Conservation (phyloP, 2,888 invertebrate genomes). For the Andrena bicolor region DNA sequence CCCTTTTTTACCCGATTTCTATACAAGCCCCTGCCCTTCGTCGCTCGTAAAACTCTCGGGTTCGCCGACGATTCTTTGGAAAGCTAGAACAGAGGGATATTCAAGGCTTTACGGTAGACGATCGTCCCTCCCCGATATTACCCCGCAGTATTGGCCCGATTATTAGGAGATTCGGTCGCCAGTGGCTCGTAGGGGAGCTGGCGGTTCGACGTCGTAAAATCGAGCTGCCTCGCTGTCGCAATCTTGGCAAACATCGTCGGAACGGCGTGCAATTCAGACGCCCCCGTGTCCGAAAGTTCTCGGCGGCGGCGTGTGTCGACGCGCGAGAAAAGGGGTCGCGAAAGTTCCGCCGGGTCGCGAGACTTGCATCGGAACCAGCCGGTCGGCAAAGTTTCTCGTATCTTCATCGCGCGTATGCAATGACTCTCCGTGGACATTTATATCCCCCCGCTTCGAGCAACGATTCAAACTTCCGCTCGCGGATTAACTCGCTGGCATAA, state of each 20-base stretch:
- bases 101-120: neutral
- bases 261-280: no score
- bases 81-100: neutral
- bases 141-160: conserved; percentile 30
- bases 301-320: neutral
- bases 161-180: conserved; percentile 39
- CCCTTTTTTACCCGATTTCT: conserved; percentile 7
- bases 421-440: conserved; percentile 23
- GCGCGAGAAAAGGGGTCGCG: conserved; percentile 34
- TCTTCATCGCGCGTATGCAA: neutral
- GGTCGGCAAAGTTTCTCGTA: conserved; percentile 20
- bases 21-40: neutral
- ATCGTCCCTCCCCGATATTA: neutral
- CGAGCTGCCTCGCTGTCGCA: conserved; percentile 22
- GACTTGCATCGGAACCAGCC: neutral
- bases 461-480: neutral
- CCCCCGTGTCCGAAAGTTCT: conserved; percentile 16
- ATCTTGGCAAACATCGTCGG: conserved; percentile 39
- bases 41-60: conserved; percentile 18
- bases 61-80: neutral
- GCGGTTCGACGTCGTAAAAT: conserved; percentile 28
- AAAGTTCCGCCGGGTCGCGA: conserved; percentile 26
- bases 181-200: conserved; percentile 1
- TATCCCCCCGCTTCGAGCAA: neutral
- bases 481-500: neutral